Evolutionary conservation across 2,888 invertebrate species (phyloP).

Genomic region (Drosophila rubida): DNA sequence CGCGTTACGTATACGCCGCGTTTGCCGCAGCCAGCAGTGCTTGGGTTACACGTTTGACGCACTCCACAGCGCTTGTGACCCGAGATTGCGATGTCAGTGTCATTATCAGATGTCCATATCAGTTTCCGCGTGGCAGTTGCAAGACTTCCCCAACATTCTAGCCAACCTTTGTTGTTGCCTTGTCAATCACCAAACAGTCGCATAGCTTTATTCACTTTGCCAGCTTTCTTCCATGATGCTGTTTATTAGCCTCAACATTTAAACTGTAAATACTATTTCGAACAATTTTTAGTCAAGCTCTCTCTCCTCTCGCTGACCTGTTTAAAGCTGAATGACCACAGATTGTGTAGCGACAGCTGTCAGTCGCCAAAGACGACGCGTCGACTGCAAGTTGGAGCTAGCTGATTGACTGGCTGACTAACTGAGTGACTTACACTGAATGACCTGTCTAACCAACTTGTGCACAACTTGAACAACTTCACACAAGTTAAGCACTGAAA

Average conservation of each 20-base stretch:
- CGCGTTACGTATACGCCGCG: constrained; percentile 48
- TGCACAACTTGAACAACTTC: constrained; percentile 58
- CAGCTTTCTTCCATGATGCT: constrained; percentile 43
- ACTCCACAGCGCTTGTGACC: constrained; percentile 29
- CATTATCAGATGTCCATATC: constrained; percentile 36
- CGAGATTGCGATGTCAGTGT: constrained; percentile 33
- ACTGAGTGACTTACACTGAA: constrained; percentile 23
- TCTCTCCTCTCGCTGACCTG: constrained; percentile 49
- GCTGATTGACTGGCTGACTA: constrained; percentile 6
- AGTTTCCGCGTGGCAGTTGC: constrained; percentile 18
- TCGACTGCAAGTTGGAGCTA: constrained; percentile 25
- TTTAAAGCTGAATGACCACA: constrained; percentile 59
- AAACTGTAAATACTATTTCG: constrained; percentile 25
- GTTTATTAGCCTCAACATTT: constrained; percentile 32
- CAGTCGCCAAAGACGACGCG: constrained; percentile 13
- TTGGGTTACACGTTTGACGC: constrained; percentile 35
- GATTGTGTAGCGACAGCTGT: constrained; percentile 46
- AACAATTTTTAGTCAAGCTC: constrained; percentile 26
- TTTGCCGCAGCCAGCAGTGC: constrained; percentile 7
- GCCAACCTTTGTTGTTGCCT: background rate
- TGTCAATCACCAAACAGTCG: background rate
- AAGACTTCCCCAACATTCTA: background rate
- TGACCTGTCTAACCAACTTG: constrained; percentile 38
- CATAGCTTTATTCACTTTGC: background rate
- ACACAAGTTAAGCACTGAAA: constrained; percentile 75